Evolutionary conservation across 2,888 invertebrate genomes (phyloP).

Genomic region (Danaus chrysippus): DNA sequence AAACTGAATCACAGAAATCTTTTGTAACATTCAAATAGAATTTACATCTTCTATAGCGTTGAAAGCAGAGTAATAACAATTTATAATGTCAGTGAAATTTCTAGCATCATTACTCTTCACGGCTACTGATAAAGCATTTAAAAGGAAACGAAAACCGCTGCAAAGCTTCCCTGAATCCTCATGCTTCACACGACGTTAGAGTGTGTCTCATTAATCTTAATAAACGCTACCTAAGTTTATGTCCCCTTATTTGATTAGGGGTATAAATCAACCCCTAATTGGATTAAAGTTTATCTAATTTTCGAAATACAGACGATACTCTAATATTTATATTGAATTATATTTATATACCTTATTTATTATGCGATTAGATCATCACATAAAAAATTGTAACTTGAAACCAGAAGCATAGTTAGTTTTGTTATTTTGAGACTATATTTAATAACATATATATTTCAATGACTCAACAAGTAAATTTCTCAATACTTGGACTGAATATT

Average conservation of each 20-base stretch:
- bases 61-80: slow-evolving; percentile 15
- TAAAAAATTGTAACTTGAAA: no score
- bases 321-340: no score
- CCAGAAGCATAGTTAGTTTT: no score
- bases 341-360: no score
- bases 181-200: background rate
- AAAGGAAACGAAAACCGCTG: slow-evolving; percentile 4
- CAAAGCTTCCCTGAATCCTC: background rate
- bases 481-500: no score
- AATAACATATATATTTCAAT: no score
- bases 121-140: slow-evolving; percentile 12
- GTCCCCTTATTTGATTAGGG: background rate
- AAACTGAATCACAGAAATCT: background rate
- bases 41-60: slow-evolving; percentile 1
- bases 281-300: background rate
- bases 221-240: background rate
- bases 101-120: slow-evolving; percentile 19
- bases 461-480: no score
- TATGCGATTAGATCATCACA: no score
- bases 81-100: slow-evolving; percentile 20
- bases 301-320: background rate
- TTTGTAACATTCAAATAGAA: slow-evolving; percentile 6
- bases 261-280: background rate
- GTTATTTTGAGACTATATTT: no score
- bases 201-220: background rate